Evolutionary conservation across 2,113 vertebrate species (phyloP).

Genomic region (Aramus guarauna): DNA sequence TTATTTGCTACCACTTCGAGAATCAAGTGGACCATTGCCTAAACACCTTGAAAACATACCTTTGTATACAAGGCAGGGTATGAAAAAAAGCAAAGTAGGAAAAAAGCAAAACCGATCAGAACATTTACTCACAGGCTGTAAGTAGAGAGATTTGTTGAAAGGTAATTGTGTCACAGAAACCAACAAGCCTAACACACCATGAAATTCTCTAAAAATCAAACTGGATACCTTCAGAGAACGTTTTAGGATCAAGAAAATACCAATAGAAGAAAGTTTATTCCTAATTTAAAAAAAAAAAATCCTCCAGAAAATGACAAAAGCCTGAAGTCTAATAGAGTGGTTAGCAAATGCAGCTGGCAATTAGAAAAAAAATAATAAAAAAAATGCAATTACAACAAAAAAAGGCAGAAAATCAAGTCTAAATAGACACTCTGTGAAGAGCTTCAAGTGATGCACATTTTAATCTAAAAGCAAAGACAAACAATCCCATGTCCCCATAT

Average conservation of each 20-base stretch:
- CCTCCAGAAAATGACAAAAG: background rate
- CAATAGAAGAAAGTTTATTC: background rate
- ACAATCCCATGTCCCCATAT: background rate
- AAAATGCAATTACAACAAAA: background rate
- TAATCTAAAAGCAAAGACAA: background rate
- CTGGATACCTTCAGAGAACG: background rate
- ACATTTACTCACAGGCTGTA: rapidly evolving
- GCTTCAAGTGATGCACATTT: background rate
- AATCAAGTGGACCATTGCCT: background rate
- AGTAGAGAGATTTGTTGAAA: background rate
- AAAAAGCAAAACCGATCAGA: background rate
- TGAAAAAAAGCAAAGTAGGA: background rate
- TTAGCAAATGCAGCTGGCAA: background rate
- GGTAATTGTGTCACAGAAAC: rapidly evolving
- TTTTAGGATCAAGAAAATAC: background rate
- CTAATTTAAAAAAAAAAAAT: no score
- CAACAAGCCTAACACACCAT: rapidly evolving
- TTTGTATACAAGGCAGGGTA: background rate
- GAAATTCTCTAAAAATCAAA: background rate
- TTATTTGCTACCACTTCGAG: background rate
- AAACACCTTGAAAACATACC: background rate
- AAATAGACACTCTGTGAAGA: background rate
- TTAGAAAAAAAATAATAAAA: background rate
- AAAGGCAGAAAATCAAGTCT: background rate
- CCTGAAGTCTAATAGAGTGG: background rate